Conservation (phyloP, 2,113 vertebrate genomes). For the Psephotus haematonotus region DNA sequence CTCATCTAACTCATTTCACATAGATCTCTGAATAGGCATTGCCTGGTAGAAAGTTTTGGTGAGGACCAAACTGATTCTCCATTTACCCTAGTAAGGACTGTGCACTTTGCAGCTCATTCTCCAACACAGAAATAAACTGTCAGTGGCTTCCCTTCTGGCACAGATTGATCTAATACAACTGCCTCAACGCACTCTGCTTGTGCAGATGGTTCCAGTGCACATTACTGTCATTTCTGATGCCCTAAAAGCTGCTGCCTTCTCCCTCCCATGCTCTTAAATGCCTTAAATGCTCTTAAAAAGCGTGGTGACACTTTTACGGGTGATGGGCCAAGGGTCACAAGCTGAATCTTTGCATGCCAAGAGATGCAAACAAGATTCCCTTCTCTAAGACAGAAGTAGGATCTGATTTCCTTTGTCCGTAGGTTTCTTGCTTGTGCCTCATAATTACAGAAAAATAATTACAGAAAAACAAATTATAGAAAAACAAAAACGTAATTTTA, state of each 20-base stretch:
- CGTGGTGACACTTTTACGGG: constrained; percentile 59
- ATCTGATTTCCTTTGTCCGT: constrained; percentile 10
- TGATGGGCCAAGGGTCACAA: constrained; percentile 45
- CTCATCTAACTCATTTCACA: constrained; percentile 32
- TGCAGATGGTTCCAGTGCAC: neutral
- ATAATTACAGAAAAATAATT: neutral
- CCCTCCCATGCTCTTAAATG: constrained; percentile 57
- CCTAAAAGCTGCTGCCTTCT: constrained; percentile 59
- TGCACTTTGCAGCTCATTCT: neutral
- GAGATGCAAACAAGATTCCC: constrained; percentile 46
- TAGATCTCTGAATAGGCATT: neutral
- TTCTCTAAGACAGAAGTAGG: neutral
- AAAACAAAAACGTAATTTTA: neutral
- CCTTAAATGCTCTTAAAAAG: constrained; percentile 62
- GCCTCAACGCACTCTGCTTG: constrained; percentile 1
- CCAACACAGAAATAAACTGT: constrained; percentile 22
- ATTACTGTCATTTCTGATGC: constrained; percentile 56
- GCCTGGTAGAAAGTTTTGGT: constrained; percentile 48
- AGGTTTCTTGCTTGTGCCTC: neutral
- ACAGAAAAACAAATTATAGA: neutral
- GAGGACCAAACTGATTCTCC: neutral
- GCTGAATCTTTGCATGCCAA: constrained; percentile 47
- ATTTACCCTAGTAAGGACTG: neutral
- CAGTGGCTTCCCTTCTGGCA: neutral
- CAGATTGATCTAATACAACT: constrained; percentile 46